phyloP scores from a whole-genome alignment of 1,140 invertebrate genomes.

The Sesamia nonagrioides region DNA sequence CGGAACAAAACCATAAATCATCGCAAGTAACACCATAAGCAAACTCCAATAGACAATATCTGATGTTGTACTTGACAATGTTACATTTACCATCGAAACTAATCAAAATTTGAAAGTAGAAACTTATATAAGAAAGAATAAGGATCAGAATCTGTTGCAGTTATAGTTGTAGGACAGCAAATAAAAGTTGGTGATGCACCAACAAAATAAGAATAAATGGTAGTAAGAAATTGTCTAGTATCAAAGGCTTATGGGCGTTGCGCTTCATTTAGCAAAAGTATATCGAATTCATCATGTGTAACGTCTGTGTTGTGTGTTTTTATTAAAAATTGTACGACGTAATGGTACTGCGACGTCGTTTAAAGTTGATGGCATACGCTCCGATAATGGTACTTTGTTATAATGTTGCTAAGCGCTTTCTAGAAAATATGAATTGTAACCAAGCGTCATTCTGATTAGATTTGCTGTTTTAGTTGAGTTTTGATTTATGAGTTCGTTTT shows the following conservation, averaged over 20 bases:
- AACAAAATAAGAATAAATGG: constrained; percentile 68
- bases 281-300: constrained; percentile 81
- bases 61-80: constrained; percentile 63
- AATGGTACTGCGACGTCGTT: constrained; percentile 59
- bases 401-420: constrained; percentile 43
- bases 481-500: constrained; percentile 24
- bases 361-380: constrained; percentile 53
- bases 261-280: constrained; percentile 86
- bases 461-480: constrained; percentile 27
- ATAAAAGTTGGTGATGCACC: constrained; percentile 55
- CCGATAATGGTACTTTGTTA: constrained; percentile 22
- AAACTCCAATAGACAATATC: constrained; percentile 74
- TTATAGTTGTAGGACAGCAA: constrained; percentile 16
- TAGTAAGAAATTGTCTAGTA: constrained; percentile 66
- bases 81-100: constrained; percentile 36
- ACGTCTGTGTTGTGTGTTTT: constrained; percentile 72
- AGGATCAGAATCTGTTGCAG: constrained; percentile 55
- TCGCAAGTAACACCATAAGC: constrained; percentile 65
- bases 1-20: constrained; percentile 76
- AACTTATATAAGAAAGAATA: constrained; percentile 48
- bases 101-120: constrained; percentile 12
- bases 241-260: constrained; percentile 74
- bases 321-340: constrained; percentile 74
- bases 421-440: constrained; percentile 41
- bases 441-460: constrained; percentile 23